phyloP scores from a whole-genome alignment of 2,113 vertebrate species.

The Rutilus rutilus region DNA sequence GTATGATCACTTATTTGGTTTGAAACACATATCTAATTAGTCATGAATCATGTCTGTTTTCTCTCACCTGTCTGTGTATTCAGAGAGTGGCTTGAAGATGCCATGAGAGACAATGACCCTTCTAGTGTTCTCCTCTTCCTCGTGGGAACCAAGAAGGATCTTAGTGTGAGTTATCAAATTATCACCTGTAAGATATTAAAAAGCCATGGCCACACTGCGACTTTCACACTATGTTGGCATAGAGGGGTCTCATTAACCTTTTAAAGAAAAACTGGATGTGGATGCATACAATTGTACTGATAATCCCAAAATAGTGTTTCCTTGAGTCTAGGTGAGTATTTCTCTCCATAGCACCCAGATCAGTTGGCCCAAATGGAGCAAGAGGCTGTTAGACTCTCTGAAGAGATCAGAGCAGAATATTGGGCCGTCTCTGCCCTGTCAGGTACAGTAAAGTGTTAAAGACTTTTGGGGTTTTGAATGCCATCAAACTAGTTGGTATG shows the following conservation, averaged over 20 bases:
- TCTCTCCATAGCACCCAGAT: slow-evolving; percentile 78
- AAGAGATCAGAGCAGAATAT: slow-evolving; percentile 93
- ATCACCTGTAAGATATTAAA: background rate
- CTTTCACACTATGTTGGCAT: background rate
- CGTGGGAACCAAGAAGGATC: slow-evolving; percentile 95
- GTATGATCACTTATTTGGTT: background rate
- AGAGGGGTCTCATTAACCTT: background rate
- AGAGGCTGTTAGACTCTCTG: slow-evolving; percentile 88
- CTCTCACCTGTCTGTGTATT: slow-evolving; percentile 7
- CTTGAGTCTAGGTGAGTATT: background rate
- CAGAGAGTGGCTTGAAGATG: slow-evolving; percentile 94
- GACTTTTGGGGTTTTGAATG: background rate
- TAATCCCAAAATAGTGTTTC: background rate
- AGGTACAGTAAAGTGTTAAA: slow-evolving; percentile 71
- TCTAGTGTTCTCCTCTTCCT: slow-evolving; percentile 91
- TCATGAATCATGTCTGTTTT: slow-evolving; percentile 23
- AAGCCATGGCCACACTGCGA: background rate
- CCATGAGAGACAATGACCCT: slow-evolving; percentile 93
- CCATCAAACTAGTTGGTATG: background rate
- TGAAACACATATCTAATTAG: background rate
- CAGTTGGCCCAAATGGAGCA: slow-evolving; percentile 83
- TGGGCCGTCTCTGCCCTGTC: slow-evolving; percentile 95
- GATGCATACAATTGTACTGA: background rate
- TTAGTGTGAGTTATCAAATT: slow-evolving; percentile 81
- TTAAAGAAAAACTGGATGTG: background rate